phyloP scores from a whole-genome alignment of 2,888 invertebrate species.

The Nemapogon koenigi region DNA sequence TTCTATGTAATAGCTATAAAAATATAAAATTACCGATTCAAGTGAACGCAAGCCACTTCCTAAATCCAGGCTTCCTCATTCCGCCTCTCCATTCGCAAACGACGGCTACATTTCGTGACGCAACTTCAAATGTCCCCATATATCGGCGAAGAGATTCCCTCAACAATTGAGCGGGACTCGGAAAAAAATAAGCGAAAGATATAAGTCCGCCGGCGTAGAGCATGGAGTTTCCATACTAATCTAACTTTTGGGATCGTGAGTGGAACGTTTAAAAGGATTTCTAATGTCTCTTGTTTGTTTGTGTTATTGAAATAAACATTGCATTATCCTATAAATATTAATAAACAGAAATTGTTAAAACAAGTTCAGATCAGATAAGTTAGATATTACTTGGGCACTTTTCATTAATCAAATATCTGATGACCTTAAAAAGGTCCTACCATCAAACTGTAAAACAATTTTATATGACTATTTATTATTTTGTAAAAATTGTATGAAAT shows the following conservation, averaged over 20 bases:
- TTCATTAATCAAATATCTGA: too few relatives aligned
- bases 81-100: slow-evolving; percentile 4
- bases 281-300: too few relatives aligned
- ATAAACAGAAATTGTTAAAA: too few relatives aligned
- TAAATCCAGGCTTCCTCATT: slow-evolving; percentile 10
- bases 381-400: too few relatives aligned
- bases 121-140: slow-evolving; percentile 31
- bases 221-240: slow-evolving; percentile 8
- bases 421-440: too few relatives aligned
- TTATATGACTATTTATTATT: too few relatives aligned
- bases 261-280: slow-evolving; percentile 1
- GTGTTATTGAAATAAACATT: slow-evolving; percentile 7
- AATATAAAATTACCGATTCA: slow-evolving; percentile 1
- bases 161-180: slow-evolving; percentile 6
- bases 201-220: not conserved
- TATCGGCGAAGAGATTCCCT: slow-evolving; percentile 8
- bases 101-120: slow-evolving; percentile 23
- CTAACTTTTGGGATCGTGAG: slow-evolving; percentile 9
- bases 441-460: too few relatives aligned
- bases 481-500: too few relatives aligned
- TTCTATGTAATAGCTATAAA: too few relatives aligned
- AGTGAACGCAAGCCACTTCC: slow-evolving; percentile 3
- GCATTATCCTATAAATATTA: too few relatives aligned
- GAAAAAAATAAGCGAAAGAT: slow-evolving; percentile 7
- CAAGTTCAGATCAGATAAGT: too few relatives aligned